Percentiles rank a stretch among this genome's conserved stretches.
These are phyloP conservation scores for Psettodes erumei DNA, from an alignment of 2,113 vertebrate species.

Conservation along the genomic window DNA sequence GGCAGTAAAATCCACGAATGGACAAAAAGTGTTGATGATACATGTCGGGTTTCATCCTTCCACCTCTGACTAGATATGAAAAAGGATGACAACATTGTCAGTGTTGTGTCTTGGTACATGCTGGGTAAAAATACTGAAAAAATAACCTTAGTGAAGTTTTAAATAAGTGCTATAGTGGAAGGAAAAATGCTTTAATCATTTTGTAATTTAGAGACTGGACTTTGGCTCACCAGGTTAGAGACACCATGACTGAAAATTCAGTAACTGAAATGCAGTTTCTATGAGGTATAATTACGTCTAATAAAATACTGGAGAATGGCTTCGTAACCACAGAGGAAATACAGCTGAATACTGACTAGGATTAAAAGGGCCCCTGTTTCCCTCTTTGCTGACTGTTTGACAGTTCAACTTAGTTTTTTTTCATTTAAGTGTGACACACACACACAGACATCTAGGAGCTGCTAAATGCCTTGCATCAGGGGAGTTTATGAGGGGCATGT, in stretches of 20 bases:
- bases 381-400: neutral
- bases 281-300: conserved; percentile 54
- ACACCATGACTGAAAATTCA: conserved; percentile 28
- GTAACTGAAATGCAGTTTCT: conserved; percentile 57
- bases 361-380: conserved; percentile 20
- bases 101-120: no score
- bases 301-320: conserved; percentile 46
- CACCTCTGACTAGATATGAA: no score
- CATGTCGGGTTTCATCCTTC: no score
- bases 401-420: conserved; percentile 3
- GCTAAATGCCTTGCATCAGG: conserved; percentile 15
- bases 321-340: conserved; percentile 28
- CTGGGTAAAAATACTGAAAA: no score
- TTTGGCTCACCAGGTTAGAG: neutral
- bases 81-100: no score
- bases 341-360: neutral
- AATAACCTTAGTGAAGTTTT: no score
- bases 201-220: no score
- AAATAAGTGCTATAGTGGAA: neutral
- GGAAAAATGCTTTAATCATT: neutral
- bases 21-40: no score
- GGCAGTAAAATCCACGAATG: no score
- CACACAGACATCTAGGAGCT: neutral
- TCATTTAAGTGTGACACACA: neutral
- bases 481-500: neutral